Percentiles rank a stretch among this genome's conserved stretches.
Conservation (phyloP, 2,113 vertebrate species). For the Balaenoptera acutorostrata region DNA sequence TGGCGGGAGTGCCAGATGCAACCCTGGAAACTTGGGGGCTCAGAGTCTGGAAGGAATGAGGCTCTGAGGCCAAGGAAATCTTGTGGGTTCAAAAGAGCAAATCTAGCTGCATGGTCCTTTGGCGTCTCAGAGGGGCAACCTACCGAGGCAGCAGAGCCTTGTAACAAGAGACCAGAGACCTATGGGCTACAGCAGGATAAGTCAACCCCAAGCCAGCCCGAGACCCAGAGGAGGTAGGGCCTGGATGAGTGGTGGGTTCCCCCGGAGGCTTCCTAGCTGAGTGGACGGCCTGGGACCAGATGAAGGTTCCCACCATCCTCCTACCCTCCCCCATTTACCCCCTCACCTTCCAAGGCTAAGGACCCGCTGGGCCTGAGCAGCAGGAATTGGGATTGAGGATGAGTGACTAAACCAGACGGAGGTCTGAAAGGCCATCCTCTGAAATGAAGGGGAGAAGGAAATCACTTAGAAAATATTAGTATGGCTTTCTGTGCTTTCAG, state of each 20-base stretch:
- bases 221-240: fast-evolving
- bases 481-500: neutral
- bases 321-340: fast-evolving
- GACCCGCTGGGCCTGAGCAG: neutral
- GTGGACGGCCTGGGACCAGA: fast-evolving
- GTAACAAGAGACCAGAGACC: neutral
- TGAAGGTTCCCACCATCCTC: neutral
- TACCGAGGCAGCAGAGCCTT: neutral
- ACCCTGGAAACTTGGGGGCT: neutral
- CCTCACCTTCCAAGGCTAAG: neutral
- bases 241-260: neutral
- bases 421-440: neutral
- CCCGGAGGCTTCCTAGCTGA: neutral
- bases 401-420: neutral
- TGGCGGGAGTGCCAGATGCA: neutral
- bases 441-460: neutral
- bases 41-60: neutral
- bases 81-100: neutral
- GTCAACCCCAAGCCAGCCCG: neutral
- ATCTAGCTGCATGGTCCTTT: fast-evolving
- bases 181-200: no score
- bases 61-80: neutral
- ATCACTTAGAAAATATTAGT: neutral
- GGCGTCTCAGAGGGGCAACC: neutral
- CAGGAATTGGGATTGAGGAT: neutral